Conservation (phyloP, 2,888 invertebrate genomes). For the Cabera pusaria region DNA sequence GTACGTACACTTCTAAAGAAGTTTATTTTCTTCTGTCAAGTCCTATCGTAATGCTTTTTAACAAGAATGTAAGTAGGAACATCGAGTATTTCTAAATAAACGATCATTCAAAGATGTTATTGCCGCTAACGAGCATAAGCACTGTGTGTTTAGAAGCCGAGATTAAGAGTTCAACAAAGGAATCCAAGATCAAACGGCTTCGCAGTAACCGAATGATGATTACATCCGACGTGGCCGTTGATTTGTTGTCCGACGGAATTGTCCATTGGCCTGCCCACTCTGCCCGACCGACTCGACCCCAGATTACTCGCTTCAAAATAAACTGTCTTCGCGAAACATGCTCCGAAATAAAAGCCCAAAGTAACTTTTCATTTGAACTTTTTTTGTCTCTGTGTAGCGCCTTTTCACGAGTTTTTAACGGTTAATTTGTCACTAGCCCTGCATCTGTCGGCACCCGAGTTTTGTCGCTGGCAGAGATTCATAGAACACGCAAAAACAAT, state of each 20-base stretch:
- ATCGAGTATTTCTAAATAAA: constrained; percentile 14
- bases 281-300: constrained; percentile 17
- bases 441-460: constrained; percentile 64
- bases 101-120: constrained; percentile 29
- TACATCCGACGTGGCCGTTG: constrained; percentile 57
- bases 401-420: constrained; percentile 67
- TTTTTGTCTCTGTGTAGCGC: constrained; percentile 51
- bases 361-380: constrained; percentile 53
- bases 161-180: constrained; percentile 47
- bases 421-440: constrained; percentile 75
- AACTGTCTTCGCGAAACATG: constrained; percentile 60
- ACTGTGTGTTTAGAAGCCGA: constrained; percentile 27
- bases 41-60: constrained; percentile 1
- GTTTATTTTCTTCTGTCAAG: constrained; percentile 7
- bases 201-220: constrained; percentile 59
- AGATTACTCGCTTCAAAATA: constrained; percentile 53
- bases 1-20: no score
- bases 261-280: constrained; percentile 34
- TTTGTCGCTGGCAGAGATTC: constrained; percentile 49
- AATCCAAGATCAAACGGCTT: constrained; percentile 65
- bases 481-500: constrained; percentile 46
- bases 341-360: constrained; percentile 52
- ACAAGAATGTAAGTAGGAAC: constrained; percentile 9
- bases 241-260: constrained; percentile 39
- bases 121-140: constrained; percentile 23